Conservation (phyloP, 2,113 vertebrate genomes). For the Cettia cetti region DNA sequence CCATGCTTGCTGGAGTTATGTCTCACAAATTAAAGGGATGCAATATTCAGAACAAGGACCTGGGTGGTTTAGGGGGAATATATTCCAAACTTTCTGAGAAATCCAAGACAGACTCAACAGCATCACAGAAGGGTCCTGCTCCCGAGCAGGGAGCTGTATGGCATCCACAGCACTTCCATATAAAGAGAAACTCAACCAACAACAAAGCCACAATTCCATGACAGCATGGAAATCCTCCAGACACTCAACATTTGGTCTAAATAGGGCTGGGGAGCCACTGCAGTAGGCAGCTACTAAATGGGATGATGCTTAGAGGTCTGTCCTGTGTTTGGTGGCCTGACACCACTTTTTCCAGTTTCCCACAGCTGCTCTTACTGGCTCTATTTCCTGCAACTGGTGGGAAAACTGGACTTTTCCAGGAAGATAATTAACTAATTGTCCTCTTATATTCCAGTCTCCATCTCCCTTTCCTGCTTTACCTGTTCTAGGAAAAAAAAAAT, state of each 20-base stretch:
- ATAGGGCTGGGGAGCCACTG: background rate
- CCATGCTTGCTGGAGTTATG: background rate
- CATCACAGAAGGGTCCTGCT: fast-evolving
- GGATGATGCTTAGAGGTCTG: background rate
- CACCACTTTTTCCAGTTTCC: background rate
- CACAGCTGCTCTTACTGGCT: background rate
- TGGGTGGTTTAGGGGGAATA: background rate
- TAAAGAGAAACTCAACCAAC: background rate
- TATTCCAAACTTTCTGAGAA: background rate
- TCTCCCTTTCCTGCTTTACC: background rate
- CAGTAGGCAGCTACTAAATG: background rate
- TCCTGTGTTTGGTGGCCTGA: background rate
- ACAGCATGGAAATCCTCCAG: background rate
- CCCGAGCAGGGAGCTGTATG: background rate
- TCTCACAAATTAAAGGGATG: background rate
- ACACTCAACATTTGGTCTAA: background rate
- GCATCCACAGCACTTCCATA: background rate
- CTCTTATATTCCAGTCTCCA: background rate
- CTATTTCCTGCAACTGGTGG: background rate
- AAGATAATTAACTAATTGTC: background rate
- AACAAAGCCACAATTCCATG: background rate
- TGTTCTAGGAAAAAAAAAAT: background rate
- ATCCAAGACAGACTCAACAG: background rate
- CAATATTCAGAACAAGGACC: background rate
- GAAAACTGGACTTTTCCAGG: background rate